Conservation (phyloP, 1,140 invertebrate species). For the Olivierus martensii region DNA sequence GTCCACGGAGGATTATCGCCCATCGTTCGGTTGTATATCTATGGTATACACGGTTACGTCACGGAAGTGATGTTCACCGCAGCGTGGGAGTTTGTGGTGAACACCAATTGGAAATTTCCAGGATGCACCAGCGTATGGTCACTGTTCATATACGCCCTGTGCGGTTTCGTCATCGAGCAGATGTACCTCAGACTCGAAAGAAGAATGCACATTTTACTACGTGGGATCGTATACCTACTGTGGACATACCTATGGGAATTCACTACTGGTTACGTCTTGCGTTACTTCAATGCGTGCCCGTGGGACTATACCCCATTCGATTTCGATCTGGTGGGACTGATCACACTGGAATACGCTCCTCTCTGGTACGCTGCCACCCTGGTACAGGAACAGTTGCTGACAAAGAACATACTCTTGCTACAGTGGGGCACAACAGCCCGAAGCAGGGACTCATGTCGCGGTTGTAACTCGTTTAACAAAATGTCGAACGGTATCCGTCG, state of each 20-base stretch:
- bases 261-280: constrained; percentile 33
- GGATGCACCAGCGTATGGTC: constrained; percentile 37
- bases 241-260: constrained; percentile 40
- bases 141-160: constrained; percentile 36
- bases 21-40: constrained; percentile 35
- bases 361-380: constrained; percentile 35
- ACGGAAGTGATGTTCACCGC: constrained; percentile 40
- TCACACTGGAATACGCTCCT: constrained; percentile 40
- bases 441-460: too few species aligned
- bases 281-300: constrained; percentile 36
- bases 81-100: constrained; percentile 37
- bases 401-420: constrained; percentile 28
- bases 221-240: constrained; percentile 34
- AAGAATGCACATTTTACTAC: constrained; percentile 27
- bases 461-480: too few species aligned
- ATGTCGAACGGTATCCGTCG: too few species aligned
- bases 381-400: constrained; percentile 29
- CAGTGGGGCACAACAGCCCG: constrained; percentile 20
- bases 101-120: constrained; percentile 35
- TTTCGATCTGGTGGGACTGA: constrained; percentile 36
- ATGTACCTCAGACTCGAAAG: constrained; percentile 27
- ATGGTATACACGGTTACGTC: constrained; percentile 39
- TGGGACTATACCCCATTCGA: constrained; percentile 39
- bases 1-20: not conserved
- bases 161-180: constrained; percentile 32